These are phyloP conservation scores for Caretta caretta DNA, from an alignment of 2,113 vertebrate species.

Conservation along the genomic window DNA sequence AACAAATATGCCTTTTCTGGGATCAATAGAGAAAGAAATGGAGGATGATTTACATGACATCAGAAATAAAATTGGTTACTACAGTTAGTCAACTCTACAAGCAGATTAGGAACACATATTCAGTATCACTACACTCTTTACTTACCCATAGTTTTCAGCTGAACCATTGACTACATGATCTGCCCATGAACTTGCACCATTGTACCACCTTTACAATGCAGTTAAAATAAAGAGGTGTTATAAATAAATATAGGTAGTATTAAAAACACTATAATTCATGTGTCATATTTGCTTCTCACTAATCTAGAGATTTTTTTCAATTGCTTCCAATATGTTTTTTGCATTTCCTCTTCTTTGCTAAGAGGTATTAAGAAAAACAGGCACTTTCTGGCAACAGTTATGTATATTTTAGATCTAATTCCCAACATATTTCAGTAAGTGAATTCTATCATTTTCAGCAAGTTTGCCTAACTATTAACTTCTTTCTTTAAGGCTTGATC, in stretches of 20 bases:
- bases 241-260: slow-evolving; percentile 22
- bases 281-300: neutral
- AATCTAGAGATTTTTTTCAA: slow-evolving; percentile 10
- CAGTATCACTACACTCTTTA: slow-evolving; percentile 62
- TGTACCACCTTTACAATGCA: slow-evolving; percentile 80
- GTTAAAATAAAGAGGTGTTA: slow-evolving; percentile 78
- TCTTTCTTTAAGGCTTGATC: neutral
- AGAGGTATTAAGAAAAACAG: neutral
- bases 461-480: neutral
- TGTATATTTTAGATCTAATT: neutral
- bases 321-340: neutral
- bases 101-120: slow-evolving; percentile 28
- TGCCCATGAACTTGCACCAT: slow-evolving; percentile 83
- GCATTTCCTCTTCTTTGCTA: neutral
- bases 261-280: slow-evolving; percentile 30
- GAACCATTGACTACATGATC: slow-evolving; percentile 83
- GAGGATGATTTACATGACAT: neutral
- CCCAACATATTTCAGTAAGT: neutral
- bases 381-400: neutral
- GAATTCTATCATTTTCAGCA: neutral
- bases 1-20: neutral
- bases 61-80: neutral
- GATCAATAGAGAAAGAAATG: neutral
- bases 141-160: slow-evolving; percentile 80
- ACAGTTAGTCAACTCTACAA: neutral